Conservation (phyloP, 2,113 vertebrate genomes). For the Galbula dea region DNA sequence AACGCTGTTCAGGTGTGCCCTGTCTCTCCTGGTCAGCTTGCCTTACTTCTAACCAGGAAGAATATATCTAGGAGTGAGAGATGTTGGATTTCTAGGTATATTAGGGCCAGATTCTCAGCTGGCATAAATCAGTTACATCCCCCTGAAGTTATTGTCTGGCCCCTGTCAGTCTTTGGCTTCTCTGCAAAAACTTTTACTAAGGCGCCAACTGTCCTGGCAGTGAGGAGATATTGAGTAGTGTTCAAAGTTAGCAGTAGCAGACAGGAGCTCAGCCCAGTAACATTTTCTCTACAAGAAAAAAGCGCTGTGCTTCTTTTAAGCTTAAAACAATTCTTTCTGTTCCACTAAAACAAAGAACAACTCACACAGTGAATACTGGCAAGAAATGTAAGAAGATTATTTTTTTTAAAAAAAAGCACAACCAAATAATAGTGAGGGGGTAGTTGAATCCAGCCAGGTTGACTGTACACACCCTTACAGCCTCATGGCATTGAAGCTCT, state of each 20-base stretch:
- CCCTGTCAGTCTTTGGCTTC: constrained; percentile 2
- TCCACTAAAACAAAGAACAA: constrained; percentile 28
- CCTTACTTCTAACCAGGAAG: not conserved
- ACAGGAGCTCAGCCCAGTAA: constrained; percentile 17
- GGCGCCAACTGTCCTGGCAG: constrained; percentile 16
- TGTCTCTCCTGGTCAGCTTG: not conserved
- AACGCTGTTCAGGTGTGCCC: not conserved
- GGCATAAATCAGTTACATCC: not conserved
- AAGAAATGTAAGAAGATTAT: not conserved
- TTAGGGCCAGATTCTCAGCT: not conserved
- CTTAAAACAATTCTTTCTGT: constrained; percentile 30
- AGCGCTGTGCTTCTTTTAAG: constrained; percentile 2
- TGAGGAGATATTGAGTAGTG: not conserved
- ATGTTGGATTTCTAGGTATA: not conserved
- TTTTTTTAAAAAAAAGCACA: not conserved
- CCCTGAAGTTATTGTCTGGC: not conserved
- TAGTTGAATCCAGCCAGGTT: not conserved
- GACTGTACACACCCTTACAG: not conserved
- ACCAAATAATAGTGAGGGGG: not conserved
- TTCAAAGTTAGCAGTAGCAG: constrained; percentile 21
- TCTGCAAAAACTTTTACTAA: constrained; percentile 37
- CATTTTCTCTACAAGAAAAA: not conserved
- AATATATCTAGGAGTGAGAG: not conserved
- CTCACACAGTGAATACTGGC: not conserved
- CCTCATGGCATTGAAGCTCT: not conserved